Evolutionary conservation across 2,888 invertebrate genomes (phyloP).

Genomic region (Chirona hameri): DNA sequence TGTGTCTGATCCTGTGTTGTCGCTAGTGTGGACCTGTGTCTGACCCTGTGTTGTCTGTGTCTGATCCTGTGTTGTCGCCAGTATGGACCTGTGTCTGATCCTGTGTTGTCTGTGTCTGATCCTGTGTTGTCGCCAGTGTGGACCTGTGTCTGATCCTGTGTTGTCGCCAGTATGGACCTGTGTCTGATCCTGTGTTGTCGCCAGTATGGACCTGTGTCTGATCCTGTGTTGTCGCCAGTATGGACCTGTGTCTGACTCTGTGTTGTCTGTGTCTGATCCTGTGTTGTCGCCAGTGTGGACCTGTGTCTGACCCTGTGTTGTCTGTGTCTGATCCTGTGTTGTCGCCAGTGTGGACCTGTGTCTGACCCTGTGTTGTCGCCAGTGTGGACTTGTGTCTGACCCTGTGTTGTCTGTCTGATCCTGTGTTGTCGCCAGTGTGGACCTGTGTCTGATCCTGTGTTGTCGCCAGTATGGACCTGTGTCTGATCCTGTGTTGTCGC

Average conservation of each 20-base stretch:
- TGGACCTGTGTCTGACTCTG: constrained; percentile 57
- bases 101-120: neutral
- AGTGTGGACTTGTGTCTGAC: too few species aligned
- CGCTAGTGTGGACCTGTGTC: constrained; percentile 61
- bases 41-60: too few species aligned
- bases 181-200: too few species aligned
- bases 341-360: constrained; percentile 62
- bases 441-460: constrained; percentile 27
- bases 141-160: constrained; percentile 53
- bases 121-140: constrained; percentile 52
- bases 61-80: too few species aligned
- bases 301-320: too few species aligned
- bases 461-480: constrained; percentile 62
- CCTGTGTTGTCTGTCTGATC: too few species aligned
- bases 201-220: neutral
- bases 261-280: too few species aligned
- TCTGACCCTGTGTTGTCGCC: too few species aligned
- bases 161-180: too few species aligned
- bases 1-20: constrained; percentile 28
- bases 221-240: constrained; percentile 47
- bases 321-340: constrained; percentile 28
- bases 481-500: too few species aligned
- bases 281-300: neutral
- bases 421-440: neutral
- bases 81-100: too few species aligned